Evolutionary conservation across 2,113 vertebrate species (phyloP), one percentile per base, ranked within the genome.

Genomic region (Peromyscus californicus): DNA sequence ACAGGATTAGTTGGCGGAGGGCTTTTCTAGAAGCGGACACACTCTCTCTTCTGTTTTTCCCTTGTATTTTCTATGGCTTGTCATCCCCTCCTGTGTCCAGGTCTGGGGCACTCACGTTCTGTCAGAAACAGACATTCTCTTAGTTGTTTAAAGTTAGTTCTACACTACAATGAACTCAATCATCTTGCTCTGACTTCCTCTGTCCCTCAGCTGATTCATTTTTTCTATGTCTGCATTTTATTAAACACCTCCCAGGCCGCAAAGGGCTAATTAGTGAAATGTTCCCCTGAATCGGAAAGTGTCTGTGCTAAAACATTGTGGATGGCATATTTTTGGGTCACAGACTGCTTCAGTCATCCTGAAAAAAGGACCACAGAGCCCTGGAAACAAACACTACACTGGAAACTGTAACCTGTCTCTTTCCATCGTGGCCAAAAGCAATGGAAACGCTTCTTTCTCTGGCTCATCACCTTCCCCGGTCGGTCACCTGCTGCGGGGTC

Each of bases 211-310:
- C 7, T 51, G 54, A 63, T 72, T 84, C 16, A 48, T 22, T 54
- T 91, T 61, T 93, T 89, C 39, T 75, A 79, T 74, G 57, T 59
- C 63, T 79, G 26, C 36, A 67, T 91, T 82, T 80, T 72, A 94
- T 85, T 88, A 74, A 80, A n/a, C 3, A 13, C 22, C 63, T 29
- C 31, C 15, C 48, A 19, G 24, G 45, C 39, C 11, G 11, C 74
- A 45, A 69, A 54, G 15, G 33, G 33, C 78, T 85, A 59, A 10
- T 67, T 86, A 75, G n/a, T 86, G 45, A 96, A 93, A 75, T 33
- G 1, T 8, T 90, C 26, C 19, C 72, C 80, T 54, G 63, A 54
- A 93, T 70, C 78, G 93, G 80, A 94, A 93, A 93, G 57, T 82
- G 10, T 76, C 59, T 86, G 6, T 75, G 65, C 6, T 89, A 72